Evolutionary conservation across 2,888 invertebrate species (phyloP), one percentile per base, ranked within the genome.

Genomic region (Acanthococcus lagerstroemiae): DNA sequence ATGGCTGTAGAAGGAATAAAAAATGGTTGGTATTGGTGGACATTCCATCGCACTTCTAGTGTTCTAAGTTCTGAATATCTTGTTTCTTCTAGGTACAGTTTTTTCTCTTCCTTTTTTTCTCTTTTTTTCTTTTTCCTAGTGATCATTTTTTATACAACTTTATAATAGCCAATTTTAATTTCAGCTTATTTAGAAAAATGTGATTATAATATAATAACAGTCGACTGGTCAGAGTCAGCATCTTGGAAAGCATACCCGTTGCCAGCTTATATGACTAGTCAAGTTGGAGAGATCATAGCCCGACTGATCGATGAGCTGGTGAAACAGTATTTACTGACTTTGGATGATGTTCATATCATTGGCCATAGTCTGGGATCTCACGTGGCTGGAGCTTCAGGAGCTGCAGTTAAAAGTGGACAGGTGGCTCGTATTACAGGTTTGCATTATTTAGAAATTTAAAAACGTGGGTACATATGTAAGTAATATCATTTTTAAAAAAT

Each of bases 161-260:
- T n/a, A n/a, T n/a, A n/a, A n/a, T n/a, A n/a, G n/a, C n/a, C n/a
- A n/a, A n/a, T n/a, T n/a, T n/a, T n/a, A n/a, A n/a, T n/a, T n/a
- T n/a, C 72, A 44, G 79, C 77, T 66, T 80, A 79, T 68, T 71
- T 80, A 21, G 71, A 69, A 7, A 72, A 68, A n/a, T 76, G 72
- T 1, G 74, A 79, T 68, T 76, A 74, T 67, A 82, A 81, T 69
- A 74, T 82, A 3, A 75, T 82, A 25, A 75, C 76, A 9, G 76
- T 81, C 1, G 79, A 81, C 71, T 82, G 82, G 82, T 75, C 73
- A 9, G 67, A 68, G 1, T 67, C 72, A n/a, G 72, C 73, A 1
- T 67, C 69, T 4, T 69, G 70, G 21, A 66, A 70, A 19, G 67
- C 69, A n/a, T 75, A 75, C 69, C 72, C 71, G 3, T 57, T 69